phyloP scores from a whole-genome alignment of 2,113 vertebrate species.

The Neoarius graeffei region DNA sequence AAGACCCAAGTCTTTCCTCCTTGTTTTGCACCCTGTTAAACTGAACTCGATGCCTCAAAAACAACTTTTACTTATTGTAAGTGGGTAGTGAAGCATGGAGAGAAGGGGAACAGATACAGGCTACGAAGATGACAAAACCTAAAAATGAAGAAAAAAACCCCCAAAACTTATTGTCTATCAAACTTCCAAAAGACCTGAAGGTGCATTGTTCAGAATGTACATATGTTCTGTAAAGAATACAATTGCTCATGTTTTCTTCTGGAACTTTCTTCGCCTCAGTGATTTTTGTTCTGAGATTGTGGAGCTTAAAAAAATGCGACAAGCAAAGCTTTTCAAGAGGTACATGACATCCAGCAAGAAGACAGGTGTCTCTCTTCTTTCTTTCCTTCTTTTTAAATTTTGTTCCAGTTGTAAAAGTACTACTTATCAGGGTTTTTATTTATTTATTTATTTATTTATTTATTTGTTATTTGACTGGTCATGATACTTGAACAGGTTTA shows the following conservation, averaged over 20 bases:
- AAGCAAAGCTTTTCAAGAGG: not conserved
- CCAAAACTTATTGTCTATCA: not conserved
- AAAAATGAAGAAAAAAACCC: not conserved
- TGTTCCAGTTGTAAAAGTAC: not conserved
- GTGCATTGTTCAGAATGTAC: not conserved
- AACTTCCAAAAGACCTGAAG: not conserved
- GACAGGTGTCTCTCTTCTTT: no score
- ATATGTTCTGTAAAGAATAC: not conserved
- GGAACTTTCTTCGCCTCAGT: not conserved
- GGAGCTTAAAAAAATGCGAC: not conserved
- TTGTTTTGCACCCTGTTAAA: slow-evolving; percentile 41
- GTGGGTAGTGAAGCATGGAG: not conserved
- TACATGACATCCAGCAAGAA: not conserved
- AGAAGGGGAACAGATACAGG: not conserved
- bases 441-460: not conserved
- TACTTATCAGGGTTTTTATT: not conserved
- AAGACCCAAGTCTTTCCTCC: not conserved
- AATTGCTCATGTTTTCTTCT: not conserved
- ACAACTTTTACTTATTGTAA: slow-evolving; percentile 44
- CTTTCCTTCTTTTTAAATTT: not conserved
- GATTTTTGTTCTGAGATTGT: not conserved
- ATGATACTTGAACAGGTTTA: not conserved
- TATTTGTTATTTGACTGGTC: not conserved
- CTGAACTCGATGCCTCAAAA: slow-evolving; percentile 26
- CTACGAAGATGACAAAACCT: not conserved